These are phyloP conservation scores for Neogale vison DNA, from an alignment of 2,113 vertebrate species.

Conservation along the genomic window DNA sequence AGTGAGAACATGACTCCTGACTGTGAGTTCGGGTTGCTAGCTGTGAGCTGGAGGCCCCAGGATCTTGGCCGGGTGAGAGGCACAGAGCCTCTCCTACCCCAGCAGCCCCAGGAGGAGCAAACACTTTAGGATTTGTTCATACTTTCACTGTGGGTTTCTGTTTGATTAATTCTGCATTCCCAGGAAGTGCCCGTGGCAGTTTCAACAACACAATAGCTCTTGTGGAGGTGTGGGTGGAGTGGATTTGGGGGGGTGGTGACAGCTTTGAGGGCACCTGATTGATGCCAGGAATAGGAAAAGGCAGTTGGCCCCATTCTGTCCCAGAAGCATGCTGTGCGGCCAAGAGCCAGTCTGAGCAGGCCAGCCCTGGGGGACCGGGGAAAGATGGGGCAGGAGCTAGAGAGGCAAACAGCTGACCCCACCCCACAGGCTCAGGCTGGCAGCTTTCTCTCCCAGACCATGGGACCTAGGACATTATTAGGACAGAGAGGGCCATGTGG, in stretches of 20 bases:
- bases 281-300: neutral
- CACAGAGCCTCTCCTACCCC: neutral
- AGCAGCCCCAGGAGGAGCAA: constrained; percentile 5
- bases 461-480: neutral
- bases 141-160: constrained; percentile 59
- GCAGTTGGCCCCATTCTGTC: neutral
- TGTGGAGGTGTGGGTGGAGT: neutral
- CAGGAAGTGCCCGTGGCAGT: constrained; percentile 47
- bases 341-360: neutral
- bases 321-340: neutral
- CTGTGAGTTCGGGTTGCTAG: neutral
- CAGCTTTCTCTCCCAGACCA: neutral
- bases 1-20: rapidly evolving
- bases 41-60: neutral
- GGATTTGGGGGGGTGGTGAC: no score
- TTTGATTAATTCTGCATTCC: constrained; percentile 54
- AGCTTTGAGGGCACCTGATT: neutral
- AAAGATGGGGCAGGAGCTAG: neutral
- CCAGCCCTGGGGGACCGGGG: no score
- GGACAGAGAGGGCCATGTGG: neutral
- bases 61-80: neutral
- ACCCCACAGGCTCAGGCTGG: rapidly evolving
- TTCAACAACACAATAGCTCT: constrained; percentile 37
- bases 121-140: constrained; percentile 62
- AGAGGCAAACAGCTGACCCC: neutral